Conservation (phyloP, 2,888 invertebrate species). For the Hoplodrina ambigua region DNA sequence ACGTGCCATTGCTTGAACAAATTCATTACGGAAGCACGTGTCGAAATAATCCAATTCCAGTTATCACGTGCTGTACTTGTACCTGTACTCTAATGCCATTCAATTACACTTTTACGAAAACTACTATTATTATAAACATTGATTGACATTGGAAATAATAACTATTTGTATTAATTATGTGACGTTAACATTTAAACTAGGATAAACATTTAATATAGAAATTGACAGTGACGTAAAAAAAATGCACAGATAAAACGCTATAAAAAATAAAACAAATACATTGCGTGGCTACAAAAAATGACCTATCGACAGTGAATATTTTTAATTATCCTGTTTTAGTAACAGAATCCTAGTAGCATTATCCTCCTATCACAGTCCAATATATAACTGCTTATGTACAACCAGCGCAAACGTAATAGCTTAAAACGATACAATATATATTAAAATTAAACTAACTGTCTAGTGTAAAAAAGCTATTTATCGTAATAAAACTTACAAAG, state of each 20-base stretch:
- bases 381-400: constrained; percentile 48
- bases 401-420: constrained; percentile 56
- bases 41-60: constrained; percentile 38
- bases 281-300: constrained; percentile 12
- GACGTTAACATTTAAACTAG: constrained; percentile 40
- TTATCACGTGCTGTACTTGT: constrained; percentile 20
- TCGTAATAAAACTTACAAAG: constrained; percentile 79
- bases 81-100: constrained; percentile 4
- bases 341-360: constrained; percentile 35
- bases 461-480: constrained; percentile 80
- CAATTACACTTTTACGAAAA: constrained; percentile 49
- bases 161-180: constrained; percentile 38
- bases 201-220: constrained; percentile 43
- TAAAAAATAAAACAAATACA: constrained; percentile 9
- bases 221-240: constrained; percentile 28
- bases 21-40: constrained; percentile 36
- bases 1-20: constrained; percentile 33
- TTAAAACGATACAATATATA: constrained; percentile 54
- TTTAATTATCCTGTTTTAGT: constrained; percentile 9
- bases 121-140: constrained; percentile 48
- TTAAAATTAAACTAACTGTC: constrained; percentile 62
- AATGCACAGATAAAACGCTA: constrained; percentile 36
- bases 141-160: constrained; percentile 46
- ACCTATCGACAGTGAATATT: constrained; percentile 17
- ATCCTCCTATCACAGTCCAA: constrained; percentile 50